phyloP scores from a whole-genome alignment of 2,113 vertebrate species.

The Siniperca knerii region DNA sequence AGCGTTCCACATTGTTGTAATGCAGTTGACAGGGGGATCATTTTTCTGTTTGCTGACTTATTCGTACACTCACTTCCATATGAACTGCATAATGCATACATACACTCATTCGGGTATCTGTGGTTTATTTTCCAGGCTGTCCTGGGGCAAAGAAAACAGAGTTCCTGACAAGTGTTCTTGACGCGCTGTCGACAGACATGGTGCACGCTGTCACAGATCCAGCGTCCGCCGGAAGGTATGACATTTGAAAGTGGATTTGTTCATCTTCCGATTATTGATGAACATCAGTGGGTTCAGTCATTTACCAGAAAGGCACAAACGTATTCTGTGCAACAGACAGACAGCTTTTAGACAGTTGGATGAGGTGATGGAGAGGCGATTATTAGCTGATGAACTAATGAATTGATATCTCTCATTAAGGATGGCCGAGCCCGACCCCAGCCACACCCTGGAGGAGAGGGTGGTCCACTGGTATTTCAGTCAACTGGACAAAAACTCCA shows the following conservation, averaged over 20 bases:
- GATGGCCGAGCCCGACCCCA: slow-evolving; percentile 94
- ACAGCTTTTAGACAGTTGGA: background rate
- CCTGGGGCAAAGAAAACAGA: slow-evolving; percentile 96
- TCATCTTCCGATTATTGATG: slow-evolving; percentile 27
- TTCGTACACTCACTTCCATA: slow-evolving; percentile 4
- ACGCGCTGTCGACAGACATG: slow-evolving; percentile 97
- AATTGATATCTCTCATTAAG: slow-evolving; percentile 74
- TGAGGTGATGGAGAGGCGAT: background rate
- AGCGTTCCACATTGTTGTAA: slow-evolving; percentile 32
- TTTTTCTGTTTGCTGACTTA: slow-evolving; percentile 50
- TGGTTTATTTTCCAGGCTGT: slow-evolving; percentile 88
- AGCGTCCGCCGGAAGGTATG: slow-evolving; percentile 90
- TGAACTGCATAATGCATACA: slow-evolving; percentile 35
- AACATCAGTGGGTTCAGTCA: slow-evolving; percentile 15
- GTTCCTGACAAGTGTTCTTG: slow-evolving; percentile 96
- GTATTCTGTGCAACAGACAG: background rate
- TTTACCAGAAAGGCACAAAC: slow-evolving; percentile 11
- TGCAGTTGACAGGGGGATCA: slow-evolving; percentile 13
- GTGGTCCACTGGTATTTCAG: slow-evolving; percentile 98
- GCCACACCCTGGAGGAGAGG: slow-evolving; percentile 95
- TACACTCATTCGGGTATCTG: slow-evolving; percentile 42
- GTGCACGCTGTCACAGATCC: slow-evolving; percentile 95
- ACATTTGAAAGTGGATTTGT: slow-evolving; percentile 21
- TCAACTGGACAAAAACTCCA: slow-evolving; percentile 94
- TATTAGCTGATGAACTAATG: background rate